Evolutionary conservation across 2,797 vertebrate genomes (phyloP), one percentile per base, ranked within the genome.

Genomic region (Melanotaenia trifasciata): DNA sequence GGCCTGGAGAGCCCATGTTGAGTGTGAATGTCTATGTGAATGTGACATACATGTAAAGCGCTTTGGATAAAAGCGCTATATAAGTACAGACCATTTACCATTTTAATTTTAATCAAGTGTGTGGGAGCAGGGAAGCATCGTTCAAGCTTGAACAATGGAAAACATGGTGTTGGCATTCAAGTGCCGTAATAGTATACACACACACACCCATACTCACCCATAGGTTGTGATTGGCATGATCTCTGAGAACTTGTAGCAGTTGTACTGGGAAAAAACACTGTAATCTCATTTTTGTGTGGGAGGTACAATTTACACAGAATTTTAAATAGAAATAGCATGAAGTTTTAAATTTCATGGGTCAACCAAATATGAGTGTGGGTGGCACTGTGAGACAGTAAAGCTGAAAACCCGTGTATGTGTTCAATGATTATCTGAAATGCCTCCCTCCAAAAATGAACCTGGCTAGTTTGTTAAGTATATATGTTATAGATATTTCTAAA

Each of bases 251-350:
- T 70, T 80, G 63, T 22, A 60, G 63, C 62, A 65, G 60, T 67
- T 70, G 58, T 58, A 77, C 62, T 78, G 51, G 70, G n/a, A n/a
- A 77, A 80, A 77, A 50, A 88, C 56, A 28, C 8, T 24, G 47
- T 36, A 84, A 80, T 77, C 79, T 83, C 79, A 67, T 74, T 50
- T 80, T 67, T 79, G 72, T 85, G 88, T 87, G 66, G 90, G 85
- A 80, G 84, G 78, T n/a, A 69, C 74, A 81, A 79, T 87, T 85
- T 81, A 79, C 84, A 87, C 86, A 68, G 85, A 82, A 60, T 85
- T 84, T 86, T 66, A 54, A 81, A 81, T 74, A 76, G 71, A 90
- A 85, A 85, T 84, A 81, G 79, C 70, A 64, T 57, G 67, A 26
- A 50, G 79, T 81, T 87, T 87, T 74, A 74, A 79, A 87, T 83